Percentiles rank a stretch among this genome's conserved stretches.
Conservation (phyloP, 2,113 vertebrate genomes). For the Castor canadensis region DNA sequence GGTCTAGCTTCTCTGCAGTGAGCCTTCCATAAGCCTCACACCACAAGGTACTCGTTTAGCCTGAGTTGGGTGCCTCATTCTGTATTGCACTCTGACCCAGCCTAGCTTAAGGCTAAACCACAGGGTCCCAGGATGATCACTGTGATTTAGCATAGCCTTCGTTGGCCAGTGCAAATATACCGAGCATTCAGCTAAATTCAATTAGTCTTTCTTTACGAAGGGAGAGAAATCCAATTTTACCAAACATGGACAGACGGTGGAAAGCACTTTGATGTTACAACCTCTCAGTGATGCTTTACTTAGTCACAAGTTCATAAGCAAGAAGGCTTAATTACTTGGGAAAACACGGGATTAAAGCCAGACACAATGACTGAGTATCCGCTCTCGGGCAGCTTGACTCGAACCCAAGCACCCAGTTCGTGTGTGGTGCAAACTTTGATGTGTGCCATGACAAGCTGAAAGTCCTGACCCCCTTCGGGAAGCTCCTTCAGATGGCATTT, state of each 20-base stretch:
- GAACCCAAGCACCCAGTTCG: slow-evolving; percentile 84
- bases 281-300: slow-evolving; percentile 85
- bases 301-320: slow-evolving; percentile 90
- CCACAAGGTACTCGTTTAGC: slow-evolving; percentile 41
- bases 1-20: not conserved
- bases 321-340: slow-evolving; percentile 86
- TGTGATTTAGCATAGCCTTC: slow-evolving; percentile 78
- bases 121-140: slow-evolving; percentile 77
- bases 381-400: slow-evolving; percentile 80
- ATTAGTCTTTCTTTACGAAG: slow-evolving; percentile 83
- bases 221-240: slow-evolving; percentile 93
- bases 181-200: slow-evolving; percentile 85
- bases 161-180: slow-evolving; percentile 78
- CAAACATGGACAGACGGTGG: slow-evolving; percentile 79
- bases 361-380: slow-evolving; percentile 85
- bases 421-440: slow-evolving; percentile 89
- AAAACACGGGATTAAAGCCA: slow-evolving; percentile 85
- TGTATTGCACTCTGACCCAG: slow-evolving; percentile 49
- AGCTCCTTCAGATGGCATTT: slow-evolving; percentile 76
- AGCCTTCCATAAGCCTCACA: slow-evolving; percentile 42
- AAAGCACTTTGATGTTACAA: slow-evolving; percentile 87
- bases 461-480: slow-evolving; percentile 82
- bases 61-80: slow-evolving; percentile 34
- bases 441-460: slow-evolving; percentile 84
- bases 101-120: slow-evolving; percentile 59